Percentiles rank a stretch among this genome's conserved stretches.
phyloP scores from a whole-genome alignment of 2,888 invertebrate species.

The Tachina lurida region DNA sequence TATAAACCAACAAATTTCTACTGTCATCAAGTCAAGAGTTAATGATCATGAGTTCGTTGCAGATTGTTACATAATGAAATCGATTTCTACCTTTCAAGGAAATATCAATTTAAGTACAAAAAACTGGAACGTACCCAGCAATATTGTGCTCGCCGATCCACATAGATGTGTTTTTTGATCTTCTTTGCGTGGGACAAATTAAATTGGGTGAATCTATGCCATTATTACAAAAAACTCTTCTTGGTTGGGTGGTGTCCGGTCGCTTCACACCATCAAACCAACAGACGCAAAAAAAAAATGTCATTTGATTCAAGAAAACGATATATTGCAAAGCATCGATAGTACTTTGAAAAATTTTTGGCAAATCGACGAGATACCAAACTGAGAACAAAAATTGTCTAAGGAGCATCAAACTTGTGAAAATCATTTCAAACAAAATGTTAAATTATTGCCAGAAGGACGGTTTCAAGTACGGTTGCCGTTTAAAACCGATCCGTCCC shows the following conservation, averaged over 20 bases:
- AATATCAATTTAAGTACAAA: too few species aligned
- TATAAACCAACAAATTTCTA: too few species aligned
- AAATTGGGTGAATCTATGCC: conserved; percentile 29
- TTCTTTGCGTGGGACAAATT: too few species aligned
- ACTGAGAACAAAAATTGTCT: neutral
- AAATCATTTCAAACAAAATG: conserved; percentile 35
- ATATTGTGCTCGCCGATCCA: conserved; percentile 49
- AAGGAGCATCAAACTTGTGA: conserved; percentile 49
- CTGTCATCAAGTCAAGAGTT: conserved; percentile 21
- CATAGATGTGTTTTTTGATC: too few species aligned
- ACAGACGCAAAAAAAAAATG: neutral
- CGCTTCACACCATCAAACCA: conserved; percentile 7
- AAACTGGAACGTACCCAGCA: conserved; percentile 36
- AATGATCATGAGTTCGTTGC: conserved; percentile 40
- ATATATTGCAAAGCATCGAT: conserved; percentile 6
- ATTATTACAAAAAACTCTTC: conserved; percentile 46
- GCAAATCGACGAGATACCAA: conserved; percentile 53
- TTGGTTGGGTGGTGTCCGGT: conserved; percentile 51
- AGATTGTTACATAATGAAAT: conserved; percentile 31
- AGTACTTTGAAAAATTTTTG: too few species aligned
- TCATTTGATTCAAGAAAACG: conserved; percentile 6
- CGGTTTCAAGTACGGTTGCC: conserved; percentile 57
- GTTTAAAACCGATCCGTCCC: conserved; percentile 46
- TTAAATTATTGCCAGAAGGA: conserved; percentile 35
- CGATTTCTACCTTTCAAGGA: too few species aligned